Conservation (phyloP, 2,113 vertebrate genomes). For the Ptyas mucosa region DNA sequence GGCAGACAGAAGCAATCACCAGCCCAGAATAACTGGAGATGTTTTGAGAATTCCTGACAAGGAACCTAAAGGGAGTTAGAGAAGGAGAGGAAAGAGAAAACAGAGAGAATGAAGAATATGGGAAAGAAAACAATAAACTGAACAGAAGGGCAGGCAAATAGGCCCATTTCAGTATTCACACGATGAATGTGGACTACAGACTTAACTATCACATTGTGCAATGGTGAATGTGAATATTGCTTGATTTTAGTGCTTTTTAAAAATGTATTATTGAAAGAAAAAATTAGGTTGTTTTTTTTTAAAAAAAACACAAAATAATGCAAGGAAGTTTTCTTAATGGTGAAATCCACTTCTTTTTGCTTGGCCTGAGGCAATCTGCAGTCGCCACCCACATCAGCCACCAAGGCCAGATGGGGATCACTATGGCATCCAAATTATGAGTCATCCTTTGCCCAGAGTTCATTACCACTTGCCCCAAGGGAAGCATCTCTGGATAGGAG, state of each 20-base stretch:
- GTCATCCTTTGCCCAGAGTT: background rate
- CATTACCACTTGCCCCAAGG: background rate
- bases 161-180: background rate
- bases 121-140: background rate
- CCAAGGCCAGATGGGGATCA: background rate
- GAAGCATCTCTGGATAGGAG: background rate
- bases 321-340: background rate
- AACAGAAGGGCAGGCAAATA: background rate
- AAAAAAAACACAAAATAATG: background rate
- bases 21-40: background rate
- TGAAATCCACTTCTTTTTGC: background rate
- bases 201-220: background rate
- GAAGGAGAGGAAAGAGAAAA: background rate
- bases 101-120: background rate
- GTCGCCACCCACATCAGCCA: background rate
- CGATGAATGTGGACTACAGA: no score
- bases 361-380: background rate
- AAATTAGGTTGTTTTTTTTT: background rate
- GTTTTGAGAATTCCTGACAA: background rate
- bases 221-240: background rate
- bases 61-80: background rate
- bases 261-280: background rate
- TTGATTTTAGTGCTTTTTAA: no score
- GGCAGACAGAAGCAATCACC: background rate
- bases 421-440: background rate